phyloP scores from a whole-genome alignment of 1,140 invertebrate genomes.

The Aplysia californica region DNA sequence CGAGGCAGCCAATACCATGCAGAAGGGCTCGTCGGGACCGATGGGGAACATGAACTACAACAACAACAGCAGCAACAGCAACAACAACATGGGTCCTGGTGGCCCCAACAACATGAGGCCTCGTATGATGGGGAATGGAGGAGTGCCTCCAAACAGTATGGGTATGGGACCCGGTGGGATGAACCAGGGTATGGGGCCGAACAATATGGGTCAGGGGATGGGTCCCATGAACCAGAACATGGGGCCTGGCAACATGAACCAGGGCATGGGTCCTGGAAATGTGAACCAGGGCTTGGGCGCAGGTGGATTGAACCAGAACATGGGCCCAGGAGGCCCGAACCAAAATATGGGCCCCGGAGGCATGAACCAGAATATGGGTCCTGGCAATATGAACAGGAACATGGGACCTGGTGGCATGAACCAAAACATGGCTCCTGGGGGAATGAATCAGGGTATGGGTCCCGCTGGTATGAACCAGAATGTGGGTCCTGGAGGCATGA shows the following conservation, averaged over 20 bases:
- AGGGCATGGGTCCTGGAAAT: background rate
- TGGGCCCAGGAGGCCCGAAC: no score
- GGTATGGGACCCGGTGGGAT: background rate
- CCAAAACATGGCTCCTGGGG: background rate
- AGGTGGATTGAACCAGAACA: no score
- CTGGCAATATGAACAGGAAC: constrained; percentile 7
- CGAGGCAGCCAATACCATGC: constrained; percentile 18
- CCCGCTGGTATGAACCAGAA: no score
- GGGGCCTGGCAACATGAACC: background rate
- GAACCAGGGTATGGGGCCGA: background rate
- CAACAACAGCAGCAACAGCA: no score
- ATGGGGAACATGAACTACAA: background rate
- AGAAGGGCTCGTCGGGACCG: constrained; percentile 9
- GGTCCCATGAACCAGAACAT: background rate
- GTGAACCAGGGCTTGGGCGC: background rate
- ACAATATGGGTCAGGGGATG: background rate
- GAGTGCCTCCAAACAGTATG: background rate
- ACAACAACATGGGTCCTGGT: background rate
- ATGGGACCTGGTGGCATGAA: background rate
- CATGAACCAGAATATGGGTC: constrained; percentile 1
- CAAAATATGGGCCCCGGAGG: no score
- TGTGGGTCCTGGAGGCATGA: no score
- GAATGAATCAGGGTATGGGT: no score
- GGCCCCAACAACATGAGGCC: constrained; percentile 25
- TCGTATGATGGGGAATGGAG: background rate